phyloP scores from a whole-genome alignment of 1,140 invertebrate species.

The Zaprionus taronus region DNA sequence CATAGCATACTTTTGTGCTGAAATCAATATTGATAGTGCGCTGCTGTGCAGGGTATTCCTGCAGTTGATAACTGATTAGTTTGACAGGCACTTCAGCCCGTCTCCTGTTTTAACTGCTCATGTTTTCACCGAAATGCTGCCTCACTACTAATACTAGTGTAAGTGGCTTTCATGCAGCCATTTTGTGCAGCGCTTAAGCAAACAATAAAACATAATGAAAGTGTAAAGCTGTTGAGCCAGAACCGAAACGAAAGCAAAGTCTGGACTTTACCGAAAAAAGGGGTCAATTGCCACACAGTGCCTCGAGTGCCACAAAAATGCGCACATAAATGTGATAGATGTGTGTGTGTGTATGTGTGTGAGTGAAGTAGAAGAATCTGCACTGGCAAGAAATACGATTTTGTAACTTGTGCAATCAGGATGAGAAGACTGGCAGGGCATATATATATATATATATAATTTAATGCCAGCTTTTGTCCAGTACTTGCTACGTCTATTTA shows the following conservation, averaged over 20 bases:
- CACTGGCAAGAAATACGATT: slow-evolving; percentile 20
- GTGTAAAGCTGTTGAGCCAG: slow-evolving; percentile 72
- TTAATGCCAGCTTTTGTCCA: slow-evolving; percentile 50
- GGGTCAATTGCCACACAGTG: slow-evolving; percentile 71
- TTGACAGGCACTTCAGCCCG: not conserved
- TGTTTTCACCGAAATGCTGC: slow-evolving; percentile 48
- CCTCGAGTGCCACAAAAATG: slow-evolving; percentile 79
- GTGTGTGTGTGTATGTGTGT: slow-evolving; percentile 22
- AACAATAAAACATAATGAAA: slow-evolving; percentile 82
- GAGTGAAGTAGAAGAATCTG: not conserved
- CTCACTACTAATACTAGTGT: slow-evolving; percentile 16
- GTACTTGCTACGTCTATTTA: slow-evolving; percentile 35
- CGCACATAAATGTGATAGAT: slow-evolving; percentile 79
- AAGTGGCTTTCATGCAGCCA: slow-evolving; percentile 75
- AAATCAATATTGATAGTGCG: not conserved
- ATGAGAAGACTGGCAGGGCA: slow-evolving; percentile 5
- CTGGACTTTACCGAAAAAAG: slow-evolving; percentile 47
- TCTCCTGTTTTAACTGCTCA: slow-evolving; percentile 36
- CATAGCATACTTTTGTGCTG: slow-evolving; percentile 25
- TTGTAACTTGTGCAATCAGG: slow-evolving; percentile 34
- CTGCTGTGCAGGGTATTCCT: not conserved
- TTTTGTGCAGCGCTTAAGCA: slow-evolving; percentile 62
- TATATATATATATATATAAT: slow-evolving; percentile 41
- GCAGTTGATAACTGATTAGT: not conserved
- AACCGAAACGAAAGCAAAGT: slow-evolving; percentile 48